These are phyloP conservation scores for Corythornis madagascariensis DNA, from an alignment of 2,113 vertebrate genomes.

Conservation along the genomic window DNA sequence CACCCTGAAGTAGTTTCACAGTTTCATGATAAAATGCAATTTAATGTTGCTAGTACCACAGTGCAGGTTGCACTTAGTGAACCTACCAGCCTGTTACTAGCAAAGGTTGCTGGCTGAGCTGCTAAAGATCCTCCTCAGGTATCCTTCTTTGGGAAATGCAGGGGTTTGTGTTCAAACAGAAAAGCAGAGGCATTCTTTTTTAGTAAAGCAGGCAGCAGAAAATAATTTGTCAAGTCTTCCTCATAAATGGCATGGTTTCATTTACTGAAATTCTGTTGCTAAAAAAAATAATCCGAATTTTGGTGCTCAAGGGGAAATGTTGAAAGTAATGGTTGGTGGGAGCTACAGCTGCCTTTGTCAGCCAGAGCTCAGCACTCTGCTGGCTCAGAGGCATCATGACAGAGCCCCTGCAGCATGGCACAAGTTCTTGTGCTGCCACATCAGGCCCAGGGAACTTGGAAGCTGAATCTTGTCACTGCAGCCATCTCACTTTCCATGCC, in stretches of 20 bases:
- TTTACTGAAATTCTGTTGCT: not conserved
- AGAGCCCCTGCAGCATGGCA: not conserved
- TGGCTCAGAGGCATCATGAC: not conserved
- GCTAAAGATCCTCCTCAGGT: not conserved
- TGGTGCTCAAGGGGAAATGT: not conserved
- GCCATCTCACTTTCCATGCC: not conserved
- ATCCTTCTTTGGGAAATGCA: not conserved
- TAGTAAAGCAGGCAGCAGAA: not conserved
- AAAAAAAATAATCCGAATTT: not conserved
- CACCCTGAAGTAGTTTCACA: rapidly evolving
- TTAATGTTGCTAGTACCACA: not conserved
- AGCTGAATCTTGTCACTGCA: not conserved
- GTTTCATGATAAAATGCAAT: not conserved
- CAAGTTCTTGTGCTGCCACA: not conserved
- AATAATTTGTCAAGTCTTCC: not conserved
- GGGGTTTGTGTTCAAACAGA: not conserved
- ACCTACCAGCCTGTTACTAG: not conserved
- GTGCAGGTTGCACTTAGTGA: no score
- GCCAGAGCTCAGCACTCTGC: not conserved
- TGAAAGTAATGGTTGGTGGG: not conserved
- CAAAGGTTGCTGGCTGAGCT: not conserved
- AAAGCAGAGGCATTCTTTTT: not conserved
- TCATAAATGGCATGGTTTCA: not conserved
- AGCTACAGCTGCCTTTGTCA: not conserved
- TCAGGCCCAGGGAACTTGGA: not conserved